phyloP scores from a whole-genome alignment of 2,888 invertebrate species.

The Chorisops tibialis region DNA sequence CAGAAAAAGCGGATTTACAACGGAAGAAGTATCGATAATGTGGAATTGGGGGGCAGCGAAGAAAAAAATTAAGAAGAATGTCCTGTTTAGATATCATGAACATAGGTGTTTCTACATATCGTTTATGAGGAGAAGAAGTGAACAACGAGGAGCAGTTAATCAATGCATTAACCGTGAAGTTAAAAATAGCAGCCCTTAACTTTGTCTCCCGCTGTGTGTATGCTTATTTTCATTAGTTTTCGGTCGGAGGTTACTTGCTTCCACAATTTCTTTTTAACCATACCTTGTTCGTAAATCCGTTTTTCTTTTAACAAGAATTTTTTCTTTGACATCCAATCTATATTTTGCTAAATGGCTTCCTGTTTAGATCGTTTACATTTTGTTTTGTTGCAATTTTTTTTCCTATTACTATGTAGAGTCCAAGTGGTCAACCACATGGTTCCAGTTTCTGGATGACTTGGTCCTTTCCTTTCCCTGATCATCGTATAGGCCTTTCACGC shows the following conservation, averaged over 20 bases:
- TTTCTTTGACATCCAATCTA: conserved; percentile 35
- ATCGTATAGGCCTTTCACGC: not conserved
- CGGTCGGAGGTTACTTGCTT: conserved; percentile 27
- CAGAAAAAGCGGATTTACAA: not conserved
- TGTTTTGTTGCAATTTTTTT: conserved; percentile 11
- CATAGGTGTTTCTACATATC: too few species aligned
- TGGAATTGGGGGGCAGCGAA: too few species aligned
- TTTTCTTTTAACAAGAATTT: conserved; percentile 16
- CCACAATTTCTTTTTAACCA: not conserved
- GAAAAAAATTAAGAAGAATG: too few species aligned
- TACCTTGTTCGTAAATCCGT: conserved; percentile 4
- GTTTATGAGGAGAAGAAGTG: not conserved
- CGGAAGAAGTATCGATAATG: not conserved
- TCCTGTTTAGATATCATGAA: too few species aligned
- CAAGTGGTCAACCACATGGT: conserved; percentile 20
- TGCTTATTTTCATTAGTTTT: conserved; percentile 27
- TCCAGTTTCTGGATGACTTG: conserved; percentile 7
- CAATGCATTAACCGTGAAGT: conserved; percentile 5
- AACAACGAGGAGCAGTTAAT: too few species aligned
- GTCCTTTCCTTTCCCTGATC: conserved; percentile 2
- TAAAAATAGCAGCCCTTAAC: conserved; percentile 20
- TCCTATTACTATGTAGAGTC: not conserved
- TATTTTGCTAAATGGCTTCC: conserved; percentile 48
- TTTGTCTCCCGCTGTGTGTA: not conserved
- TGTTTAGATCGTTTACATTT: conserved; percentile 51